Evolutionary conservation across 1,140 invertebrate species (phyloP).

Genomic region (Drosophila baimaii): DNA sequence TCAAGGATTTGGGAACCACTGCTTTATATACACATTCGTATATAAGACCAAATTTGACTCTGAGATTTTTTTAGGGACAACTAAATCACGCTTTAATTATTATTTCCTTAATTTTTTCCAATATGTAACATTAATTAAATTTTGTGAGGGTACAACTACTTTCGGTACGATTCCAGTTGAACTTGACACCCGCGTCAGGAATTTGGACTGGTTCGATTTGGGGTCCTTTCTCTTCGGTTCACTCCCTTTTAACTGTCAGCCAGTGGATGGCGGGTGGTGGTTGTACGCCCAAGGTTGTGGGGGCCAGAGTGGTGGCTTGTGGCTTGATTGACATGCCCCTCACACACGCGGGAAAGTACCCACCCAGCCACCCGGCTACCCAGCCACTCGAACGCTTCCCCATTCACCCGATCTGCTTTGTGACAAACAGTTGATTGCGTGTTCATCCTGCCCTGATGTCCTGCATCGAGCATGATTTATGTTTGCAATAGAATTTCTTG

Average conservation of each 20-base stretch:
- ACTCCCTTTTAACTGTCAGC: constrained; percentile 8
- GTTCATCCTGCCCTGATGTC: constrained; percentile 51
- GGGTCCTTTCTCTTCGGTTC: constrained; percentile 10
- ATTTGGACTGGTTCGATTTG: constrained; percentile 15
- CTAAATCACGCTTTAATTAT: too few species aligned
- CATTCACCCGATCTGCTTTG: constrained; percentile 34
- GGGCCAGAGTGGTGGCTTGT: constrained; percentile 44
- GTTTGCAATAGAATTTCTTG: constrained; percentile 79
- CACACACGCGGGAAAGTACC: constrained; percentile 4
- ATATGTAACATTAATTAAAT: too few species aligned
- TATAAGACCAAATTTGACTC: too few species aligned
- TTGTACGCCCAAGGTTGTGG: constrained; percentile 41
- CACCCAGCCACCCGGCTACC: constrained; percentile 7
- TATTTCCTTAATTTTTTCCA: too few species aligned
- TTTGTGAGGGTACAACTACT: not conserved
- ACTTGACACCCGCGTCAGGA: constrained; percentile 23
- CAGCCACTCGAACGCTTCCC: constrained; percentile 20
- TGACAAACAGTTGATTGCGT: constrained; percentile 81
- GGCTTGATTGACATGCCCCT: constrained; percentile 63
- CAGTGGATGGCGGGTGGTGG: constrained; percentile 13
- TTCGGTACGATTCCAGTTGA: constrained; percentile 6
- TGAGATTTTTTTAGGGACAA: too few species aligned
- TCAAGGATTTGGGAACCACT: too few species aligned
- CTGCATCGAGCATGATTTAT: constrained; percentile 70
- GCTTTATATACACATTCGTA: too few species aligned